phyloP scores from a whole-genome alignment of 2,113 vertebrate species.

The Toxotes chatareus region DNA sequence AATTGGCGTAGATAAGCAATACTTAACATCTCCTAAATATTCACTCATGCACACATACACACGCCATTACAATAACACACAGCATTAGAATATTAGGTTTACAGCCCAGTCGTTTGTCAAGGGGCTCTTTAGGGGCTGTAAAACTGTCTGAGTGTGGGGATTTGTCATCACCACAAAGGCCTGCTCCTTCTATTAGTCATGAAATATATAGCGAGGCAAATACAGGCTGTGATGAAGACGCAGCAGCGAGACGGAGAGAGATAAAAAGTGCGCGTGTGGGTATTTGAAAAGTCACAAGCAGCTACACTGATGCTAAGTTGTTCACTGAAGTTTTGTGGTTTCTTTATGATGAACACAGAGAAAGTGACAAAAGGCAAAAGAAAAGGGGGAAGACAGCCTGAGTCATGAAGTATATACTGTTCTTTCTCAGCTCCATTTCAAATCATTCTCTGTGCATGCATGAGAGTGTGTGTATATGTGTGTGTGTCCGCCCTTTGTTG shows the following conservation, averaged over 20 bases:
- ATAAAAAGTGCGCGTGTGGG: constrained; percentile 19
- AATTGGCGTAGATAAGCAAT: constrained; percentile 89
- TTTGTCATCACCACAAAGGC: constrained; percentile 91
- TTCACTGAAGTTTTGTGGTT: constrained; percentile 47
- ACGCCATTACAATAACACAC: constrained; percentile 88
- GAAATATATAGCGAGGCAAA: constrained; percentile 89
- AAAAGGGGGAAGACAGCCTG: background rate
- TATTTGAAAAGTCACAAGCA: constrained; percentile 31
- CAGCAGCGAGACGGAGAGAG: constrained; percentile 54
- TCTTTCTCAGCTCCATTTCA: constrained; percentile 42
- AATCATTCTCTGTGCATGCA: constrained; percentile 22
- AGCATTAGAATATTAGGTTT: constrained; percentile 92
- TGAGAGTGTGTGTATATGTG: constrained; percentile 6
- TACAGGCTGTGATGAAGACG: constrained; percentile 82
- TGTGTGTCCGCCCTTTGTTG: constrained; percentile 57
- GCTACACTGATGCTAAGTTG: constrained; percentile 37
- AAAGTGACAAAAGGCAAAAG: background rate
- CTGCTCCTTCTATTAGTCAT: constrained; percentile 91
- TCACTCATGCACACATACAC: constrained; percentile 56
- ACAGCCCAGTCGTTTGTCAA: constrained; percentile 86
- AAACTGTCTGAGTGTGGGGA: constrained; percentile 91
- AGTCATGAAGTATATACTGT: constrained; percentile 16
- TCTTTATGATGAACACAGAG: constrained; percentile 35
- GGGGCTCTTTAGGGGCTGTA: constrained; percentile 95
- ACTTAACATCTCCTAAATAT: constrained; percentile 89